Evolutionary conservation across 2,113 vertebrate species (phyloP).

Genomic region (Mugil cephalus): DNA sequence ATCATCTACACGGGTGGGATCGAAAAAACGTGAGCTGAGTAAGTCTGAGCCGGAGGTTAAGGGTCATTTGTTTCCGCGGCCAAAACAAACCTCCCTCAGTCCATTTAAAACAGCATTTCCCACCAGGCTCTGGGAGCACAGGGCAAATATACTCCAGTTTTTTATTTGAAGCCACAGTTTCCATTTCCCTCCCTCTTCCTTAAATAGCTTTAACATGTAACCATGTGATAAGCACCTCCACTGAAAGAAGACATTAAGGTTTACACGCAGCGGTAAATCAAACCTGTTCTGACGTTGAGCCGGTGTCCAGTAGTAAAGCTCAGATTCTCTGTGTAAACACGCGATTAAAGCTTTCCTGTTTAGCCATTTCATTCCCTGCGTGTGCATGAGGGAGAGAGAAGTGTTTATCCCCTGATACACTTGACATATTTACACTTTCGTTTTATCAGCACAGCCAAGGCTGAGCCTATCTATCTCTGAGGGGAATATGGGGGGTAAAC

Average conservation of each 20-base stretch:
- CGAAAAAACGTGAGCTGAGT: conserved; percentile 8
- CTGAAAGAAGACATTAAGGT: conserved; percentile 10
- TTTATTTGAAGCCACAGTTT: conserved; percentile 36
- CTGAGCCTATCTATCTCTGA: conserved; percentile 14
- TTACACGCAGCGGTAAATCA: conserved; percentile 17
- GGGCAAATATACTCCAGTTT: conserved; percentile 21
- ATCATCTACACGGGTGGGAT: conserved; percentile 85
- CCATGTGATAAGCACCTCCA: conserved; percentile 29
- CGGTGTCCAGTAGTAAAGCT: conserved; percentile 13
- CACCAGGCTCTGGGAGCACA: conserved; percentile 12
- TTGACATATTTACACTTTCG: conserved; percentile 43
- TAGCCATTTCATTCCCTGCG: conserved; percentile 26
- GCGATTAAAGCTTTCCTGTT: conserved; percentile 71
- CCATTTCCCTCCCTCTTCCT: conserved; percentile 33
- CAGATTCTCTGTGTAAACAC: conserved; percentile 16
- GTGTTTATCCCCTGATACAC: conserved; percentile 57
- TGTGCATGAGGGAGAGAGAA: conserved; percentile 22
- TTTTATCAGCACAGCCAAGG: conserved; percentile 60
- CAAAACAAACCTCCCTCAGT: conserved; percentile 59
- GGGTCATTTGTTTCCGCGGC: conserved; percentile 55
- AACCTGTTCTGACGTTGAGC: not conserved
- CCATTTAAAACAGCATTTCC: conserved; percentile 50
- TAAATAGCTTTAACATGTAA: conserved; percentile 34
- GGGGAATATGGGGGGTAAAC: conserved; percentile 30
- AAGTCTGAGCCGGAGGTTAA: conserved; percentile 22